Base-by-base conservation (phyloP, 35 echinoderm and acorn worm genomes). In the Amphiura filiformis region DNA sequence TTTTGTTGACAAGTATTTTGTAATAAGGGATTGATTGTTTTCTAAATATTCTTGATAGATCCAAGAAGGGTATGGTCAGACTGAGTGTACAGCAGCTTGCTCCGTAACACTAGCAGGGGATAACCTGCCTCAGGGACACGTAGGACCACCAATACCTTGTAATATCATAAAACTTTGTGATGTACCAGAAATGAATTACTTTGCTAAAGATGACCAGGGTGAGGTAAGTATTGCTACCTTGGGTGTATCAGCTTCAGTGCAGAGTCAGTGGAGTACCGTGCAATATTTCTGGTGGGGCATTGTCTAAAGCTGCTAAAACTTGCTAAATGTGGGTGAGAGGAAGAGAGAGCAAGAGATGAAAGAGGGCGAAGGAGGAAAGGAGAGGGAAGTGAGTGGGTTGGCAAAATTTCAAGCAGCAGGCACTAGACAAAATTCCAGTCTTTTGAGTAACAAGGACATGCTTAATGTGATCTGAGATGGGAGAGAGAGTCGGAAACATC, bases 81-180 rank as follows among this genome's bases (percentile, higher is more conserved):
- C 95, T 3, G 95, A 97, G 38, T 86, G 92, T 78, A 85, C 84
- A 17, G 84, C 84, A 0, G 91, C 88, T 20, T 86, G 65, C 9
- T 57, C 84, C 13, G 81, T 88, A 3, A 78, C 80, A 23, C 87
- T 88, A 0, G 38, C 85, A 4, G 56, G 80, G 18, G 88, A 79
- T 0, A 92, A 97, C 31, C 31, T 80, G 7, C 12, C 11, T 0
- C 41, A 83, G 0, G 96, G 96, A 40, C 96, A 99, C 70, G 96
- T 94, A 22, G 96, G 96, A 13, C 77, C 90, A 52, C 96, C 96
- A 20, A 65, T 99, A 0, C 87, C 93, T 20, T 99, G 93, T 42
- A 87, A 87, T 84, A 94, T 99, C 93, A 95, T 99, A 18, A 99
- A 99, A 77, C 79, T 99, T 31, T 84, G 87, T n/a, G 96, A 99